Base-by-base conservation (phyloP, 2,113 vertebrate species). In the Lamprotornis superbus region DNA sequence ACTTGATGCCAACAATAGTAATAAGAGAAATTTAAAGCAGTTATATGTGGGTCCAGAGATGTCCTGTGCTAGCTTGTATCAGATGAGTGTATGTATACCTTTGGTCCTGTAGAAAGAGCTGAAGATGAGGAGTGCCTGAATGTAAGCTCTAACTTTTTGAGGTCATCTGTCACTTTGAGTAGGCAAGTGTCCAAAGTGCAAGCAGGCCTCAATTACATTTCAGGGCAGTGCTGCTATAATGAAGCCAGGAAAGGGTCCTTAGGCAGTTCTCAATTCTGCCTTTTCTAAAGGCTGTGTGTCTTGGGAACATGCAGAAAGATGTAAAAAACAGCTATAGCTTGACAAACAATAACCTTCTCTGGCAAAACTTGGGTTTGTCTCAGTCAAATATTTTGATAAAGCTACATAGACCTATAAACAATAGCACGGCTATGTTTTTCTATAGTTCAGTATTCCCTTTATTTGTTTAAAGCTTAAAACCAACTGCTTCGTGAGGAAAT, bases 401-500 rank as follows among this genome's bases (percentile, higher is more conserved):
- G 42, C 71, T 83, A 33, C 19, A 5, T 4, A 46, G 46, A 53
- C 8, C 37, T 87, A 27, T 67, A 56, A 83, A 91, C 61, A 93
- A 68, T 81, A 88, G 46, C 21, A 16, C 7, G 4, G 61, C 28
- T 44, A 3, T 30, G 87, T 75, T 79, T 69, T 89, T 52, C 52
- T 71, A 0, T 61, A 59, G 52, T 87, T 93, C 53, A 78, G 23
- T 71, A 80, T 87, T 9, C 50, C 47, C 12, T 25, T 69, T 73
- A 24, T 93, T 95, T 97, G 79, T 92, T 90, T 89, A 88, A 92
- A 80, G 25, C 28, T 79, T 76, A 56, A 90, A 94, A 15, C 46
- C 13, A 70, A 63, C 63, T 37, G 7, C 25, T 90, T 83, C 19
- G 77, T 88, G 75, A 97, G 97, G 95, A 98, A 97, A 87, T 1